Evolutionary conservation across 2,113 vertebrate genomes (phyloP).

Genomic region (Ia io): DNA sequence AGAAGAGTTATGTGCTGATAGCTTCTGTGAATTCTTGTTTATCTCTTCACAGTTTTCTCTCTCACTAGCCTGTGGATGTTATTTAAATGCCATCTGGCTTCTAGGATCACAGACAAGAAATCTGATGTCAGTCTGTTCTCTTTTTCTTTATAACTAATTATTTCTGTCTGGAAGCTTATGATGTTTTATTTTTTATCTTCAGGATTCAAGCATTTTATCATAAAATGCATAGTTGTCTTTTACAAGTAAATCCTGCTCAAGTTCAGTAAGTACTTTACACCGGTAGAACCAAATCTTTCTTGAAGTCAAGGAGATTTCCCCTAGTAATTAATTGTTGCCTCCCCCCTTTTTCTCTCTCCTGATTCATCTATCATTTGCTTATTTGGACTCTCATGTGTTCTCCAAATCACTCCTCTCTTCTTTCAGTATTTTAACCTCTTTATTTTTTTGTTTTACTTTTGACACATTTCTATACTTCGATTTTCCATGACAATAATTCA

Average conservation of each 20-base stretch:
- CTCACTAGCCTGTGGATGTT: not conserved
- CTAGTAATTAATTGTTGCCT: not conserved
- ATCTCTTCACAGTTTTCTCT: not conserved
- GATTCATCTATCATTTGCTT: not conserved
- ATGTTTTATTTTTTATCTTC: not conserved
- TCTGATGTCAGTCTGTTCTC: not conserved
- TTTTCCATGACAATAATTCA: not conserved
- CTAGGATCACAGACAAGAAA: not conserved
- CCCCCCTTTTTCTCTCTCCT: not conserved
- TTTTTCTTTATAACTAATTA: not conserved
- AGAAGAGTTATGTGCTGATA: not conserved
- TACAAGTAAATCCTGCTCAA: not conserved
- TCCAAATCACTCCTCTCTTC: not conserved
- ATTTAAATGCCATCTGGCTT: conserved; percentile 2
- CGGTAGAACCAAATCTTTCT: not conserved
- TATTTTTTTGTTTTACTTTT: not conserved
- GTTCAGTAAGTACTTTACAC: not conserved
- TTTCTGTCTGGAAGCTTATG: not conserved
- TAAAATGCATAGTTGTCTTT: not conserved
- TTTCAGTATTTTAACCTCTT: not conserved
- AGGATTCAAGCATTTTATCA: not conserved
- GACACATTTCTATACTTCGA: not conserved
- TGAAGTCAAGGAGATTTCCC: not conserved
- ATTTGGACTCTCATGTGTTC: not conserved
- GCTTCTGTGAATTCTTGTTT: not conserved